These are phyloP conservation scores for Pasiphila rectangulata DNA, from an alignment of 2,888 invertebrate species.

Conservation along the genomic window DNA sequence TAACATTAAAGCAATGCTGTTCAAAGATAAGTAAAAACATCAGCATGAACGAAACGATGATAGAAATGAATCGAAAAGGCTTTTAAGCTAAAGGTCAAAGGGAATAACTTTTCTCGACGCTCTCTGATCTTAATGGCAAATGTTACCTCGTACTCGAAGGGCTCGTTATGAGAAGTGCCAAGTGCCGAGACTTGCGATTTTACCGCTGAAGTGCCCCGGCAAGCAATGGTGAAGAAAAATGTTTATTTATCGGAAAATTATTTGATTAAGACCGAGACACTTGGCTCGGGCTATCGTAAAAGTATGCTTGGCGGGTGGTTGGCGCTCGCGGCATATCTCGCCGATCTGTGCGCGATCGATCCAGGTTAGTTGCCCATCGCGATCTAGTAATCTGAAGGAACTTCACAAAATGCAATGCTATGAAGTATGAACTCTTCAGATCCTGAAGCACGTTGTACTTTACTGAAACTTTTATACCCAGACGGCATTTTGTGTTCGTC, in stretches of 20 bases:
- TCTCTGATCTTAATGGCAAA: constrained; percentile 54
- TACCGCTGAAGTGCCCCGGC: constrained; percentile 40
- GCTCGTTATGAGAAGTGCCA: constrained; percentile 56
- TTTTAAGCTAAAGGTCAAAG: constrained; percentile 44
- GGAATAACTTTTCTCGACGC: constrained; percentile 41
- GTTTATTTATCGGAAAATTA: constrained; percentile 32
- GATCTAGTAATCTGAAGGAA: constrained; percentile 48
- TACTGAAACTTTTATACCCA: constrained; percentile 7
- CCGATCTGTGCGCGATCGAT: constrained; percentile 61
- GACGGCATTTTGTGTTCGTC: constrained; percentile 6
- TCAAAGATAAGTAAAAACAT: constrained; percentile 15
- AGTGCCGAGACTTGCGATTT: constrained; percentile 56
- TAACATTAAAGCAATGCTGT: constrained; percentile 7
- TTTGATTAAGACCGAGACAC: constrained; percentile 26
- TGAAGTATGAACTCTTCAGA: constrained; percentile 16
- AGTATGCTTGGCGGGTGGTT: constrained; percentile 36
- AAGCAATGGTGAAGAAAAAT: constrained; percentile 36
- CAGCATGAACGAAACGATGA: constrained; percentile 28
- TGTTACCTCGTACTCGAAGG: constrained; percentile 50
- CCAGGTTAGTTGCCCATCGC: constrained; percentile 50
- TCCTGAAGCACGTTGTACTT: constrained; percentile 7
- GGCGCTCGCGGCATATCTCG: constrained; percentile 61
- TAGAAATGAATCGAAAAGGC: constrained; percentile 34
- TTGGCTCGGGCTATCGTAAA: constrained; percentile 25
- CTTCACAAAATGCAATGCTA: constrained; percentile 46